Evolutionary conservation across 2,888 invertebrate genomes (phyloP), one percentile per base, ranked within the genome.

Genomic region (Heterodera filipjevi): DNA sequence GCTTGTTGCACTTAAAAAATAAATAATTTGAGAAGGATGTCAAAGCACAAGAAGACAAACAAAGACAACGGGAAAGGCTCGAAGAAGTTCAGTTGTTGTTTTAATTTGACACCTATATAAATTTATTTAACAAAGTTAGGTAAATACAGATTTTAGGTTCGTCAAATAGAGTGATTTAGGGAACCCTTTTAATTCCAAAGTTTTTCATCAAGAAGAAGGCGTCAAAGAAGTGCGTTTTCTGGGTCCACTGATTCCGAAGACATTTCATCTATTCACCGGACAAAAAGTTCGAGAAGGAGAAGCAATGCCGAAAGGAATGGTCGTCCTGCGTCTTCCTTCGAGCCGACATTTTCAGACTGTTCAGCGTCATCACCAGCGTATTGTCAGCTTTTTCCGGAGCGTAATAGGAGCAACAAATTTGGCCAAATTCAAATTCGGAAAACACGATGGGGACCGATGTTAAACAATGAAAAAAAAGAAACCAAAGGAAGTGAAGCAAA

Each of bases 51-150:
- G 68, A 68, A 68, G 68, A 32, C 19, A 22, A 44, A 46, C 39
- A 64, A 64, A 12, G 35, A 35, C 46, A 73, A 27, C 8, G 12
- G 46, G 71, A 49, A 66, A 53, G 53, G 19, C 39, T 66, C 73
- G 77, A 77, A 77, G 59, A 66, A 77, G 77, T 53, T 77, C 30
- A 77, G 77, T 77, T 71, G 35, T 77, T 30, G 33, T 71, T 35
- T 16, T 27, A 27, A 8, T 70, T 33, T 3, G 10, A 14, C 14
- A 49, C 49, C 3, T 59, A 8, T 59, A 8, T n/a, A 1, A 59
- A 27, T n/a, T 49, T 49, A 12, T 49, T 19, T 49, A 3, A 49
- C 10, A 49, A 49, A 3, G 3, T 8, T 49, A 19, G 16, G 14
- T 14, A 19, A 16, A 3, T 49, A 0, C 49, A 49, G 10, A 10